A percentile compares a stretch with the other conserved stretches of the same genome.
Evolutionary conservation across 2,888 invertebrate genomes (phyloP).

Genomic region (Dysmachus trigonus): DNA sequence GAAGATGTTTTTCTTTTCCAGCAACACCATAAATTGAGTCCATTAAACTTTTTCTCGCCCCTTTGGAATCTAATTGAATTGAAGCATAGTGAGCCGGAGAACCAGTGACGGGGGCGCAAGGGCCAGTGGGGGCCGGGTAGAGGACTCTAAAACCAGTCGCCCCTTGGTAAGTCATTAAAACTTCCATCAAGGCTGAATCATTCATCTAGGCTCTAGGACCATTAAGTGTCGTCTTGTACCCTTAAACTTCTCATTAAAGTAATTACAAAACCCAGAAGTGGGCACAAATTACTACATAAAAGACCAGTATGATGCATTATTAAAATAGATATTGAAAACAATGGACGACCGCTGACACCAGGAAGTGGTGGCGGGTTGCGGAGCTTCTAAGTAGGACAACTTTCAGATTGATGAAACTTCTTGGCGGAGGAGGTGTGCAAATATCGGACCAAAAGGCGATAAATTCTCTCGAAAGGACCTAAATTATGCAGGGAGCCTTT

Average conservation of each 20-base stretch:
- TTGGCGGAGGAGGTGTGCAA: conserved; percentile 9
- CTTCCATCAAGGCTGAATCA: conserved; percentile 41
- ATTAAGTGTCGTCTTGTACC: conserved; percentile 41
- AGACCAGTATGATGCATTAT: conserved; percentile 38
- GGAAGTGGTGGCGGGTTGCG: not conserved
- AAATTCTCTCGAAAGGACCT: conserved; percentile 10
- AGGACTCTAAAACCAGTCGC: conserved; percentile 31
- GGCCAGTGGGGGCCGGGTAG: not conserved
- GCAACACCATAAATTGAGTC: conserved; percentile 38
- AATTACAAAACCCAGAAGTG: conserved; percentile 39
- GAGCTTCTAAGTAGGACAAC: not conserved
- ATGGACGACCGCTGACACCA: conserved; percentile 17
- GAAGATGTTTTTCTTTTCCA: conserved; percentile 21
- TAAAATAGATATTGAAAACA: conserved; percentile 41
- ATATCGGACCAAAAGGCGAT: not conserved
- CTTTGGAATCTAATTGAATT: conserved; percentile 41
- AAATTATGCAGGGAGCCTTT: not conserved
- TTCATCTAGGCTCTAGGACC: conserved; percentile 36
- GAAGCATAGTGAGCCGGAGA: conserved; percentile 1
- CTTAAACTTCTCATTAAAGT: conserved; percentile 41
- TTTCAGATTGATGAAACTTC: conserved; percentile 31
- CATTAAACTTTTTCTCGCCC: conserved; percentile 34
- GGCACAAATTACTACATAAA: conserved; percentile 33
- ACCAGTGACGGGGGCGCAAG: not conserved
- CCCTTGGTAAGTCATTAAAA: conserved; percentile 39